Base-by-base conservation (phyloP, 2,113 vertebrate genomes). In the Argyrosomus japonicus region DNA sequence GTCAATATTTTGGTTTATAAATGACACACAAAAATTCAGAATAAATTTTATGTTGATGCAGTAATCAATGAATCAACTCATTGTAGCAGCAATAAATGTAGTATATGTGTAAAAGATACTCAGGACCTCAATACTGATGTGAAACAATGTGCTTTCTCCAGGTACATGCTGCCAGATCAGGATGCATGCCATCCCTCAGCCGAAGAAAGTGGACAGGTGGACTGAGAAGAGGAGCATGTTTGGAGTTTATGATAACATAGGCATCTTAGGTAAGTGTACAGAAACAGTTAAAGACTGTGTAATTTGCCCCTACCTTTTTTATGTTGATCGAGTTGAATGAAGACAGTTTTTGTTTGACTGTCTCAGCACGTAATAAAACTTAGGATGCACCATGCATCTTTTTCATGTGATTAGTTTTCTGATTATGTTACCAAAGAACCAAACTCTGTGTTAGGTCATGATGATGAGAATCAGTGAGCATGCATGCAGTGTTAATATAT, bases 241-340 rank as follows among this genome's bases (percentile, higher is more conserved):
- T 64, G 98, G 98, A 1, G 94, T 98, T 9, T 99, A 99, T 76
- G 98, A 99, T 88, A 98, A 99, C 91, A 95, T 99, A 5, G 98
- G 98, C 8, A 98, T 99, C 73, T 89, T 99, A 79, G 98, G 98
- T 98, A 86, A 95, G 94, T 77, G 2, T 29, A 1, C 21, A 9
- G 0, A 27, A 51, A 3, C 27, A 57, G 29, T 9, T 29, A 18
- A 53, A 2, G n/a, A 23, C 29, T 21, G 74, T 64, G 11, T 3
- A 47, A 68, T n/a, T 12, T 32, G 3, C 12, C 4, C 0, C 21
- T 70, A 1, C 45, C 48, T 51, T 5, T 54, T 18, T 47, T 25
- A 13, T 58, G 1, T 56, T 4, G 51, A 10, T 56, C 25, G 40
- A 2, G 5, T 61, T 68, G 4, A 32, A 29, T 40, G 8, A 60